These are phyloP conservation scores for Crambe crambe DNA, from an alignment of 37 sponge, comb jelly and placozoan genomes.

Conservation along the genomic window DNA sequence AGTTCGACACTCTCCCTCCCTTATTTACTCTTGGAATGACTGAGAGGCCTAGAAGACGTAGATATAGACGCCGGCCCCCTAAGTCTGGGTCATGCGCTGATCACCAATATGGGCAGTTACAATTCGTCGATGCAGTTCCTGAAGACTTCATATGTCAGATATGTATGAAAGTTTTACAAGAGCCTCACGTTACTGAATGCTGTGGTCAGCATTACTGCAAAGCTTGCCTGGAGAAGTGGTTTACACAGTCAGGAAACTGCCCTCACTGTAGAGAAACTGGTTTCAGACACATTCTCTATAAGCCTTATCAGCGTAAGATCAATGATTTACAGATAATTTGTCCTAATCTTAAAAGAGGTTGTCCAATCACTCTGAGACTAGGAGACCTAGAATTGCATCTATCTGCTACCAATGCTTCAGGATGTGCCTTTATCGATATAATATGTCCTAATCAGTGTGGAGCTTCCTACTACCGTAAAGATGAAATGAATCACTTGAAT, in stretches of 20 bases:
- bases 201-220: conserved; percentile 10
- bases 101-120: too few relatives aligned
- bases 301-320: background rate
- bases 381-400: background rate
- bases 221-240: background rate
- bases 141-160: conserved; percentile 1
- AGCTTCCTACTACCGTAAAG: background rate
- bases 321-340: background rate
- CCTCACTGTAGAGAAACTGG: background rate
- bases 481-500: background rate
- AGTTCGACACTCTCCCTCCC: too few relatives aligned
- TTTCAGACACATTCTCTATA: background rate
- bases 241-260: background rate
- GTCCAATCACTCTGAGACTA: background rate
- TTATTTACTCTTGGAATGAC: too few relatives aligned
- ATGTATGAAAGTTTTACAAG: background rate
- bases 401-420: background rate
- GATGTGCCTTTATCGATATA: background rate
- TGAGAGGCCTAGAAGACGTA: too few relatives aligned
- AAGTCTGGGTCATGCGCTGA: too few relatives aligned
- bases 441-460: background rate
- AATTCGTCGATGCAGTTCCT: background rate
- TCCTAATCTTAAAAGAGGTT: background rate
- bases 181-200: background rate
- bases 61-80: too few relatives aligned